phyloP scores from a whole-genome alignment of 2,797 vertebrate species.

The Microcaecilia unicolor region DNA sequence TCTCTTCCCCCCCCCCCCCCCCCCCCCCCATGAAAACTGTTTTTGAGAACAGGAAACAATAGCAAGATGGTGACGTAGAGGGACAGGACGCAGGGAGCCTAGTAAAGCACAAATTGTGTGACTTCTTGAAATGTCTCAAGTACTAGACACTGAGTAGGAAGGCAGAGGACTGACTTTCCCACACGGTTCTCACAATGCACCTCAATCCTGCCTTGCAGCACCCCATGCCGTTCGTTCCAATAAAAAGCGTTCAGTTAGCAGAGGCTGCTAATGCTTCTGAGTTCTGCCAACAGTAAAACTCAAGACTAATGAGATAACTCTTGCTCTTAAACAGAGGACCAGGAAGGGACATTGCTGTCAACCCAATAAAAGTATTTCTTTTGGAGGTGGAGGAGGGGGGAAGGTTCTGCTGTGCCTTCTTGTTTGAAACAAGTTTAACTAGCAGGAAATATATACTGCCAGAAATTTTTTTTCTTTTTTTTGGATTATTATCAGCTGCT shows the following conservation, averaged over 20 bases:
- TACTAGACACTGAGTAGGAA: not conserved
- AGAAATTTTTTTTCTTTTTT: not conserved
- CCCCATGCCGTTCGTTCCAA: not conserved
- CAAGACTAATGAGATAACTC: not conserved
- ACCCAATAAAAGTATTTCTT: no score
- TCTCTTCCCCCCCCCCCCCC: not conserved
- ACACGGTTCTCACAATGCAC: not conserved
- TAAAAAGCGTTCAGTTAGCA: not conserved
- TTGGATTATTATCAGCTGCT: not conserved
- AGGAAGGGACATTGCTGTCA: not conserved
- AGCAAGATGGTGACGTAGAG: constrained; percentile 8
- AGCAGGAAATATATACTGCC: not conserved
- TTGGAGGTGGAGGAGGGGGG: no score
- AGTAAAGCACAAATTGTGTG: not conserved
- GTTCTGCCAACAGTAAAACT: not conserved
- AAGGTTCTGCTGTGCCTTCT: not conserved
- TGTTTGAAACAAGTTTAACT: not conserved
- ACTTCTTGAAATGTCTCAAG: not conserved
- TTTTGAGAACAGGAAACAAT: not conserved
- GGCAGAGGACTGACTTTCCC: not conserved
- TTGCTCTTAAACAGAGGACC: not conserved
- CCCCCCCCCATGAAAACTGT: not conserved
- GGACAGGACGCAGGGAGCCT: not conserved
- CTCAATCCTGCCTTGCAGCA: not conserved
- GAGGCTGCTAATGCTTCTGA: not conserved